A percentile compares a stretch with the other conserved stretches of the same genome.
Conservation (phyloP, 2,113 vertebrate species). For the Mohoua ochrocephala region DNA sequence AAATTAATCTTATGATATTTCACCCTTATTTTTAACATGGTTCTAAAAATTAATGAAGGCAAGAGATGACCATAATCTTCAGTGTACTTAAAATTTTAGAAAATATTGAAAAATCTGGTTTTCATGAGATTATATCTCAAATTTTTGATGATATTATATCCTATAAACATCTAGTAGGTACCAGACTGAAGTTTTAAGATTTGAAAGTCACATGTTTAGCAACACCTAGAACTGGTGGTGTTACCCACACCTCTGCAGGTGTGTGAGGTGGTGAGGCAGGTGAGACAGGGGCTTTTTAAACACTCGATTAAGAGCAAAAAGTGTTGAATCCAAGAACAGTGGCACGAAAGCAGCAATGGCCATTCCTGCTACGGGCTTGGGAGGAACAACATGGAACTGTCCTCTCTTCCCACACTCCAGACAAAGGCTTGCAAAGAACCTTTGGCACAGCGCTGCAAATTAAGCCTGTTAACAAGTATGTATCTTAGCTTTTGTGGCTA, state of each 20-base stretch:
- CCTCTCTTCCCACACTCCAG: neutral
- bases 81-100: neutral
- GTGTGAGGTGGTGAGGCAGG: neutral
- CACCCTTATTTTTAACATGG: accelerated
- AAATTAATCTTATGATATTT: neutral
- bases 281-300: neutral
- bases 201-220: neutral
- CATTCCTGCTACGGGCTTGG: neutral
- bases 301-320: neutral
- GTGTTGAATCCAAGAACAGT: neutral
- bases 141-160: neutral
- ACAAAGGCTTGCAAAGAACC: neutral
- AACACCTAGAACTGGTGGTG: accelerated
- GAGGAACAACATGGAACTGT: neutral
- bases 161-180: neutral
- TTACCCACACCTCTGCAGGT: neutral
- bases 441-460: conserved; percentile 6
- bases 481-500: neutral
- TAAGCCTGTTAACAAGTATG: conserved; percentile 20
- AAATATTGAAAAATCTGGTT: neutral
- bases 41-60: neutral
- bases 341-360: neutral
- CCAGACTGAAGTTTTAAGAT: neutral
- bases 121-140: neutral
- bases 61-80: neutral